phyloP scores from a whole-genome alignment of 1,140 invertebrate species.

The Zaprionus gabonicus region DNA sequence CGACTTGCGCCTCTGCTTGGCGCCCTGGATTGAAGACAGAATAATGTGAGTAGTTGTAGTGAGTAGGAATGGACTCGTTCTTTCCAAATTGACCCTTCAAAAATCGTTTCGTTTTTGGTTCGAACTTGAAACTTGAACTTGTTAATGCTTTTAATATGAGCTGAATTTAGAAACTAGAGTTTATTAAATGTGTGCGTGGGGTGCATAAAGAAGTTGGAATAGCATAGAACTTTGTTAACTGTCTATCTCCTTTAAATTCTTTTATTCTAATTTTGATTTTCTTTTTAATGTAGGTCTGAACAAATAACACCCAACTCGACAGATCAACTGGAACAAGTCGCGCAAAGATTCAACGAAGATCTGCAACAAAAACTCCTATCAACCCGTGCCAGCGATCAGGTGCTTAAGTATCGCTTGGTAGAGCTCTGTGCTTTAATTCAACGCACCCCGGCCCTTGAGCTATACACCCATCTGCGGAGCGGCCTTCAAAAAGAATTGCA shows the following conservation, averaged over 20 bases:
- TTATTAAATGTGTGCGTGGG: neutral
- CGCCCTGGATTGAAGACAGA: constrained; percentile 82
- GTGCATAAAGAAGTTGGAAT: neutral
- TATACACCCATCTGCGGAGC: constrained; percentile 72
- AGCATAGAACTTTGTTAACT: neutral
- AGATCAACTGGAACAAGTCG: constrained; percentile 67
- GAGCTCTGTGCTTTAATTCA: constrained; percentile 74
- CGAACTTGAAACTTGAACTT: neutral
- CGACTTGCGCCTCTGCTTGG: constrained; percentile 78
- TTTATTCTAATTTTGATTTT: neutral
- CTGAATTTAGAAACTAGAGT: neutral
- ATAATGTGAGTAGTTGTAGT: constrained; percentile 79
- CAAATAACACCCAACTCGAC: constrained; percentile 66
- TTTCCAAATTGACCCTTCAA: neutral
- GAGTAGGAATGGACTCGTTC: neutral
- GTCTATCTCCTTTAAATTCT: neutral
- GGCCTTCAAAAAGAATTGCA: constrained; percentile 77
- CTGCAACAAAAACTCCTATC: constrained; percentile 74
- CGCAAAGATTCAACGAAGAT: constrained; percentile 74
- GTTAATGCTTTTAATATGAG: too few relatives aligned
- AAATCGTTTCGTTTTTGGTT: neutral
- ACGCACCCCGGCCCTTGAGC: constrained; percentile 67
- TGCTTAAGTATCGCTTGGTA: constrained; percentile 71
- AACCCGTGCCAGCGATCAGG: constrained; percentile 69
- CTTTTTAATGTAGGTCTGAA: constrained; percentile 61